Conservation (phyloP, 2,797 vertebrate genomes). For the Spinibarbus caldwelli region DNA sequence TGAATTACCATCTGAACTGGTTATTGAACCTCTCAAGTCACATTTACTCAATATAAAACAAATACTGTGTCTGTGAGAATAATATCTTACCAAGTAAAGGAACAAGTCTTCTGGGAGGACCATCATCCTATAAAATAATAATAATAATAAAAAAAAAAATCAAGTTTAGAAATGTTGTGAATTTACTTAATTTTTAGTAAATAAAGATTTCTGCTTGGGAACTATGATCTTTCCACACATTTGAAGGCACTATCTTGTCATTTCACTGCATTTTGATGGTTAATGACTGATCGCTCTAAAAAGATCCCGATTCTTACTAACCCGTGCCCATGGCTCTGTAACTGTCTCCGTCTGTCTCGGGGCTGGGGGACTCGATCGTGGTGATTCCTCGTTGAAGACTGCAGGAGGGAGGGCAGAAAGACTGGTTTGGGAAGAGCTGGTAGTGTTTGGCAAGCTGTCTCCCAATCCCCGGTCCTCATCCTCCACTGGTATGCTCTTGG, state of each 20-base stretch:
- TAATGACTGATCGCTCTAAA: neutral
- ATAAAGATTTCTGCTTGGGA: neutral
- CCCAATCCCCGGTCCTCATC: constrained; percentile 83
- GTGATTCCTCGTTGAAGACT: constrained; percentile 67
- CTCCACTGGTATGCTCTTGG: constrained; percentile 75
- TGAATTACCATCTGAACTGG: neutral
- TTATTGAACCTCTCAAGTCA: neutral
- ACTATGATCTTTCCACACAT: neutral
- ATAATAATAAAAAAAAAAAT: neutral
- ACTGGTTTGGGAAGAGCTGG: constrained; percentile 83
- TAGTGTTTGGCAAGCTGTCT: constrained; percentile 84
- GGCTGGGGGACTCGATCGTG: constrained; percentile 71
- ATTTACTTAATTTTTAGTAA: neutral
- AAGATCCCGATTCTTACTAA: constrained; percentile 17
- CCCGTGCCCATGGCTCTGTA: constrained; percentile 51
- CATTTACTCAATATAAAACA: neutral
- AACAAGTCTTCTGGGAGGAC: constrained; percentile 71
- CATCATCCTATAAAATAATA: constrained; percentile 71
- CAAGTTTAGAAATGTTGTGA: neutral
- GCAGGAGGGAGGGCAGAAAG: constrained; percentile 73
- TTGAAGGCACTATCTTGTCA: neutral
- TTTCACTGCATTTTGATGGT: neutral
- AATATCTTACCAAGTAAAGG: constrained; percentile 73
- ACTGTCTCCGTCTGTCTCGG: constrained; percentile 55
- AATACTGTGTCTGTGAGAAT: neutral